Base-by-base conservation (phyloP, 2,888 invertebrate genomes). In the Sclerodermus sp. region DNA sequence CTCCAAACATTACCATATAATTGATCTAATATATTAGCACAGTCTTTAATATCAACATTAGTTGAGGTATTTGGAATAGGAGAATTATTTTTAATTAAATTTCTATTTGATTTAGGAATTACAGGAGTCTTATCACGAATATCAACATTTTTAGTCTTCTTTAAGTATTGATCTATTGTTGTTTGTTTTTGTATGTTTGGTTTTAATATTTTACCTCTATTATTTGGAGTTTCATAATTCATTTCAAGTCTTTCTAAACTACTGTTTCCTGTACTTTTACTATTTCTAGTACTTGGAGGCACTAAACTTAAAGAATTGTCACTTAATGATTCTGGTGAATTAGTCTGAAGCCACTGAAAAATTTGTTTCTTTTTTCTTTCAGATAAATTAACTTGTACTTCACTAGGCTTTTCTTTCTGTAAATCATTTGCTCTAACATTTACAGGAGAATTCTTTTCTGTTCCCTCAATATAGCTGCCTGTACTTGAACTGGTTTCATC, bases 1-100 rank as follows among this genome's bases (percentile, higher is more conserved):
- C 82, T 82, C 84, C 84, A 84, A 8, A 74, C 68, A 39, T 80
- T 77, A n/a, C 85, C 85, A 18, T 85, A 85, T 1, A 85, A 64
- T 49, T 83, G 82, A 15, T 79, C 81, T 41, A 79, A 65, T 53
- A 79, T 73, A 62, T 73, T 69, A 1, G 67, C 71, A 47, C 71
- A 77, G 15, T 74, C 68, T 18, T 57, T 58, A 38, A 73, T 49
- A 15, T 49, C 54, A 10, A 51, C 38, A 18, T 56, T 51, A 30
- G 47, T 15, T 4, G 29, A 15, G 3, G 38, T 6, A 15, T 13
- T 15, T 38, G 4, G 9, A n/a, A 15, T 16, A 2, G 5, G 15
- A 16, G 4, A 43, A 1, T 18, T 50, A 14, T 43, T 37, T 8
- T 12, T 13, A 12, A 4, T 13, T 34, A 12, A 12, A 34, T 34